Conservation (phyloP, 2,113 vertebrate species). For the Ammodytes marinus region DNA sequence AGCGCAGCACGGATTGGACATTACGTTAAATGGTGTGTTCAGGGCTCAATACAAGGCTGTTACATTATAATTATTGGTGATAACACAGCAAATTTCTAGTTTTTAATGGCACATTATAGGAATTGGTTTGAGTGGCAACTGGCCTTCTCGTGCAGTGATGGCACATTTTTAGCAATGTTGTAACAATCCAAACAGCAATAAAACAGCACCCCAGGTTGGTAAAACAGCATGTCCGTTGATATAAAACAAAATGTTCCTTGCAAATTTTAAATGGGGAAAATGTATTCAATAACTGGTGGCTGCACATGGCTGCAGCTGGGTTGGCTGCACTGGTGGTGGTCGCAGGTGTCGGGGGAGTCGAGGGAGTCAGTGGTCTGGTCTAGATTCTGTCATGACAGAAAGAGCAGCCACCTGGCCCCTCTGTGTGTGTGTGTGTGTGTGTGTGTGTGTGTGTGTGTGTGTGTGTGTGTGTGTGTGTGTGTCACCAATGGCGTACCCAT, state of each 20-base stretch:
- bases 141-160: background rate
- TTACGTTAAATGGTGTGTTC: background rate
- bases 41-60: background rate
- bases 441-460: slow-evolving; percentile 38
- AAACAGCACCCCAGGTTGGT: background rate
- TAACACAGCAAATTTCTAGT: background rate
- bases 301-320: slow-evolving; percentile 64
- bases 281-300: slow-evolving; percentile 62
- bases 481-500: slow-evolving; percentile 50
- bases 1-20: slow-evolving; percentile 21
- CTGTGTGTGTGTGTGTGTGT: slow-evolving; percentile 12
- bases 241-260: slow-evolving; percentile 22
- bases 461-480: slow-evolving; percentile 33
- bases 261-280: slow-evolving; percentile 46
- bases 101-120: background rate
- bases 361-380: slow-evolving; percentile 61
- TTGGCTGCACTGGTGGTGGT: slow-evolving; percentile 48
- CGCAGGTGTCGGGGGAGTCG: slow-evolving; percentile 62
- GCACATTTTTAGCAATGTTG: slow-evolving; percentile 1
- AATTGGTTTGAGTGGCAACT: slow-evolving; percentile 9
- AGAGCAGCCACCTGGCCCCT: slow-evolving; percentile 60
- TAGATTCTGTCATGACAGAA: slow-evolving; percentile 63
- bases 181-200: slow-evolving; percentile 3
- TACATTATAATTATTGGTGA: slow-evolving; percentile 16
- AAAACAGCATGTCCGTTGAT: slow-evolving; percentile 20